Percentiles rank a stretch among this genome's conserved stretches.
These are phyloP conservation scores for Aptenodytes patagonicus DNA, from an alignment of 2,113 vertebrate genomes.

Conservation along the genomic window DNA sequence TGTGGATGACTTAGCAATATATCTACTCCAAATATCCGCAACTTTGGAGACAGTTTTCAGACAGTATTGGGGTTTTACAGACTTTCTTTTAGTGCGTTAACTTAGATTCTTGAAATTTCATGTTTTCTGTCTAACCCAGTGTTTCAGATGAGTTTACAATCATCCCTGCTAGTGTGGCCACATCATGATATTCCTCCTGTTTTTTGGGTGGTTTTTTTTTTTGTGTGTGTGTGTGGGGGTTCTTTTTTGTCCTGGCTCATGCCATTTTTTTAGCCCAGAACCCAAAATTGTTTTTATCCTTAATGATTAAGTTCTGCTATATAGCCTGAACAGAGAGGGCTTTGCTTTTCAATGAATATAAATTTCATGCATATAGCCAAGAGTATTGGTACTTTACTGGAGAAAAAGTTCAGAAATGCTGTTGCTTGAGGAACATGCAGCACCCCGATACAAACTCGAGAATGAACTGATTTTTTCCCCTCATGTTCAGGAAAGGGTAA, in stretches of 20 bases:
- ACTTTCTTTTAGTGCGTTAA: neutral
- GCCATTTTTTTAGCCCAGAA: neutral
- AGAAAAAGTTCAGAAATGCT: neutral
- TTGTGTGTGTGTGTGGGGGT: too few relatives aligned
- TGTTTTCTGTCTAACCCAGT: neutral
- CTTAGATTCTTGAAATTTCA: neutral
- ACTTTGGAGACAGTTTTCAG: neutral
- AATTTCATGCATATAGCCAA: neutral
- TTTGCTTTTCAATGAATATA: neutral
- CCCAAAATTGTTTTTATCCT: neutral
- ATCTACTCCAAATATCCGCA: neutral
- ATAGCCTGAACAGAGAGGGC: neutral
- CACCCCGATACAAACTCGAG: neutral
- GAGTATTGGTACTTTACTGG: neutral
- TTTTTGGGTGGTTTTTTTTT: too few relatives aligned
- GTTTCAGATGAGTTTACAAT: neutral
- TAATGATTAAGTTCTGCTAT: neutral
- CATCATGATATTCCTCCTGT: neutral
- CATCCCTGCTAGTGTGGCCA: neutral
- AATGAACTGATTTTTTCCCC: neutral
- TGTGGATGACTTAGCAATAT: neutral
- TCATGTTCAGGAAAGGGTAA: neutral
- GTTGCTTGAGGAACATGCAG: neutral
- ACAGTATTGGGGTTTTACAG: neutral
- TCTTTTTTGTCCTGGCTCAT: fast-evolving